Evolutionary conservation across 1,140 invertebrate genomes (phyloP), one percentile per base, ranked within the genome.

Genomic region (Capitella teleta): DNA sequence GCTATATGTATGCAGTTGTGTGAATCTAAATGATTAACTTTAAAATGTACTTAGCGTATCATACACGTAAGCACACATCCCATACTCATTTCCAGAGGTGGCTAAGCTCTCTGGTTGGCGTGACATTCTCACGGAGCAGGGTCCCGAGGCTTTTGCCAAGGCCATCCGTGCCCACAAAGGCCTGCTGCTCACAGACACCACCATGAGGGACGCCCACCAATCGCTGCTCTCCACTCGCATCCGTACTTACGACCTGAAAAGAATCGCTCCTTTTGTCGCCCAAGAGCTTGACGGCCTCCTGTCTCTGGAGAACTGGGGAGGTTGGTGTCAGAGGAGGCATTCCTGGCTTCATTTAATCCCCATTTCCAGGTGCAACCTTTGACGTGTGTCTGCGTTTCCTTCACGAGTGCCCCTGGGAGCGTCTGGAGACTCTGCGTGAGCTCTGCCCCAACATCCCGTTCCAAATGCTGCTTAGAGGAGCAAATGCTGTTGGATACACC

Each of bases 331-430:
- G n/a, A n/a, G n/a, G n/a, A n/a, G n/a, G n/a, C n/a, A n/a, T n/a
- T n/a, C n/a, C n/a, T n/a, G n/a, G n/a, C n/a, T n/a, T n/a, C n/a
- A n/a, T n/a, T n/a, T n/a, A n/a, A n/a, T n/a, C n/a, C n/a, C n/a
- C n/a, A n/a, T n/a, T n/a, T 60, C 19, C 47, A 74, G 88, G 94
- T 24, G 96, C 96, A 5, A 99, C 96, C 0, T 99, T 98, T 70
- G 95, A 99, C 74, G 96, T 99, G 0, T 84, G 93, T 0, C 77
- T 98, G 57, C 60, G 94, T 61, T 99, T 98, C 74, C 77, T 98
- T 0, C 93, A 98, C 72, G 96, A 99, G 72, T 98, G 94, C 67
- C 95, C 96, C 0, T 99, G 96, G 96, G 92, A 98, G 66, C 76
- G 96, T 30, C 71, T 99, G 36, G 83, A 86, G 58, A 81, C 85